A percentile compares a stretch with the other conserved stretches of the same genome.
Conservation (phyloP, 1,140 invertebrate genomes). For the Orussus abietinus region DNA sequence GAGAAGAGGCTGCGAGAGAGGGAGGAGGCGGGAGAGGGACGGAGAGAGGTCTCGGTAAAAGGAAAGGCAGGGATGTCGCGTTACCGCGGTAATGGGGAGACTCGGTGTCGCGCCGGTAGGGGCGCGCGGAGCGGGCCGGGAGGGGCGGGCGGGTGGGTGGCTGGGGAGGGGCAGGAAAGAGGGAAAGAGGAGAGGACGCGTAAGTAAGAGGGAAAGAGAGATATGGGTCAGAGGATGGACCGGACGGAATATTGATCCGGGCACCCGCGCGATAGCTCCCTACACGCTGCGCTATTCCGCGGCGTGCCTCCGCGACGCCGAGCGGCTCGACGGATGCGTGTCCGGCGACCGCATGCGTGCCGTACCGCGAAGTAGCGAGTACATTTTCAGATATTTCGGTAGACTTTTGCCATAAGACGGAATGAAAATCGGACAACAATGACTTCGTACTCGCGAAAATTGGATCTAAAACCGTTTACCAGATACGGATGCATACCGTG, state of each 20-base stretch:
- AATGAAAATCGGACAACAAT: not conserved
- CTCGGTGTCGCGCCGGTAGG: not conserved
- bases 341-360: no score
- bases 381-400: conserved; percentile 5
- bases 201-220: conserved; percentile 45
- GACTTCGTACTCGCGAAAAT: not conserved
- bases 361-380: no score
- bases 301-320: conserved; percentile 1
- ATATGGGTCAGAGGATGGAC: conserved; percentile 53
- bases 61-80: conserved; percentile 9
- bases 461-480: not conserved
- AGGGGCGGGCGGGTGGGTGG: not conserved
- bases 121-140: not conserved
- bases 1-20: conserved; percentile 1
- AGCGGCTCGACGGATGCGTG: no score
- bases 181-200: conserved; percentile 13
- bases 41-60: no score
- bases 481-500: no score
- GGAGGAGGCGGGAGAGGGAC: not conserved
- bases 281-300: conserved; percentile 19
- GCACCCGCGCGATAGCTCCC: conserved; percentile 45
- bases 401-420: not conserved
- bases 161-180: conserved; percentile 1
- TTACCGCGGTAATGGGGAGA: conserved; percentile 2
- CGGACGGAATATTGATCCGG: conserved; percentile 52